Percentiles rank a stretch among this genome's conserved stretches.
Evolutionary conservation across 2,888 invertebrate species (phyloP).

Genomic region (Phengaris alcon): DNA sequence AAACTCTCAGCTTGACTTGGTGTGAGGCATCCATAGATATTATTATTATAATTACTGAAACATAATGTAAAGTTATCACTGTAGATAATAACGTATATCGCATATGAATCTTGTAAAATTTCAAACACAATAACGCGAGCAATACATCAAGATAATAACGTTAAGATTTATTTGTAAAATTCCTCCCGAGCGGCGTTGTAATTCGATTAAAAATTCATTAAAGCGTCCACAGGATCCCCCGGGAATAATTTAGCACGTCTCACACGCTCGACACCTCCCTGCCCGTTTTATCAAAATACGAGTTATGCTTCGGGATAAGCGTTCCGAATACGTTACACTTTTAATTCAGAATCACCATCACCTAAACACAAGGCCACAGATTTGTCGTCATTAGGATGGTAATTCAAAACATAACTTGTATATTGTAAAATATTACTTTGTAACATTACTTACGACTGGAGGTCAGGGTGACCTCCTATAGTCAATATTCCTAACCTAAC

Average conservation of each 20-base stretch:
- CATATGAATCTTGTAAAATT: slow-evolving; percentile 29
- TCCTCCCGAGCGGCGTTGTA: slow-evolving; percentile 68
- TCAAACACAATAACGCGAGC: slow-evolving; percentile 44
- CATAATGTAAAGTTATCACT: too few relatives aligned
- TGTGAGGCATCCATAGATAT: too few relatives aligned
- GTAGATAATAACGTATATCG: background rate
- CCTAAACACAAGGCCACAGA: too few relatives aligned
- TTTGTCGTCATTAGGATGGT: too few relatives aligned
- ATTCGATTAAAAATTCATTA: slow-evolving; percentile 80
- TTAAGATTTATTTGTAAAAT: slow-evolving; percentile 71
- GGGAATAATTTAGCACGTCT: slow-evolving; percentile 78
- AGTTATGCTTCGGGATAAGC: slow-evolving; percentile 24
- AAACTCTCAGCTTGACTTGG: too few relatives aligned
- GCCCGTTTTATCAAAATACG: slow-evolving; percentile 34
- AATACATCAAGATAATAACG: slow-evolving; percentile 56
- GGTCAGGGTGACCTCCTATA: too few relatives aligned
- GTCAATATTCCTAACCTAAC: too few relatives aligned
- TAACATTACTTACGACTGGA: too few relatives aligned
- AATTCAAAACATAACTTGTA: too few relatives aligned
- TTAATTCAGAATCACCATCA: background rate
- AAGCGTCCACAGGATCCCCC: slow-evolving; percentile 64
- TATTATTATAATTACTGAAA: too few relatives aligned
- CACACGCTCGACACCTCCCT: slow-evolving; percentile 65
- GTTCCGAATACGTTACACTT: background rate
- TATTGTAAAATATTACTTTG: too few relatives aligned